Evolutionary conservation across 2,888 invertebrate species (phyloP).

Genomic region (Drosophila parthenogenetica): DNA sequence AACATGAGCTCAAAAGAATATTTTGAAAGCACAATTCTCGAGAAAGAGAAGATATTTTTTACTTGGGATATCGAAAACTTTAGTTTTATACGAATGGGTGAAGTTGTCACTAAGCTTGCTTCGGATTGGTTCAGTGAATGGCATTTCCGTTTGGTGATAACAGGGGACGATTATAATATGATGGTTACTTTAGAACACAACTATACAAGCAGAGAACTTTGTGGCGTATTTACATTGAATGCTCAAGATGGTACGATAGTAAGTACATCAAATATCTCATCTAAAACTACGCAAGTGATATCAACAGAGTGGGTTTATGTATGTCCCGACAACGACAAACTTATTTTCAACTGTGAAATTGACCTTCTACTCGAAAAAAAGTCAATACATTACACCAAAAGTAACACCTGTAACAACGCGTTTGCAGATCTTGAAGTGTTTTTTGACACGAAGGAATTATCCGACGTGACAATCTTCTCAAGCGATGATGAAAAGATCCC

Average conservation of each 20-base stretch:
- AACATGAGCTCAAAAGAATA: background rate
- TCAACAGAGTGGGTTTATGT: background rate
- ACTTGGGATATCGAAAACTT: background rate
- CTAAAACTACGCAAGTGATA: background rate
- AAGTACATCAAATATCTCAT: too few species aligned
- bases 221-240: background rate
- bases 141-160: background rate
- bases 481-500: slow-evolving; percentile 92
- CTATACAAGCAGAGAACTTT: background rate
- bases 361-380: slow-evolving; percentile 93
- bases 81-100: background rate
- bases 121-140: background rate
- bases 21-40: background rate
- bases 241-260: background rate
- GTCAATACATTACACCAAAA: slow-evolving; percentile 94
- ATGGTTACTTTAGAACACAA: background rate
- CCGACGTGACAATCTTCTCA: slow-evolving; percentile 97
- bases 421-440: slow-evolving; percentile 95
- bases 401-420: slow-evolving; percentile 95
- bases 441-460: slow-evolving; percentile 98
- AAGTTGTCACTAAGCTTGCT: background rate
- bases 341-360: slow-evolving; percentile 99
- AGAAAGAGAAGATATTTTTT: background rate
- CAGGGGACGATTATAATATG: background rate
- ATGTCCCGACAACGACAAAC: slow-evolving; percentile 86